Evolutionary conservation across 1,140 invertebrate species (phyloP), one percentile per base, ranked within the genome.

Genomic region (Drosophila kepulauana): DNA sequence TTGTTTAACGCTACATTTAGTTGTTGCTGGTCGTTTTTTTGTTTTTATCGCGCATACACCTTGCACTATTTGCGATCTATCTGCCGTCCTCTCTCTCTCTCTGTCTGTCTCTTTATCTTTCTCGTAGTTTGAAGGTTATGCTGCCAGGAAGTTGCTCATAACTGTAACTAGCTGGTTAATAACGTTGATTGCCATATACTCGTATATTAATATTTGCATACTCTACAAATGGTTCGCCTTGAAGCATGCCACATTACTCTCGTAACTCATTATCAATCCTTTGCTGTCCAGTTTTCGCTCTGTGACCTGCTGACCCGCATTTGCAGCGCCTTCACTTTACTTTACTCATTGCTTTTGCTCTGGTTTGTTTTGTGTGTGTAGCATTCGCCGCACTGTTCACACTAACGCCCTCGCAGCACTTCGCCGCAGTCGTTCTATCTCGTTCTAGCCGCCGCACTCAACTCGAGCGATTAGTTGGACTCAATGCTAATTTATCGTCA

Each of bases 401-500:
- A 16, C 41, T 11, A 10, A 8, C n/a, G 8, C 13, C 25, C 15
- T 2, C 35, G 35, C 35, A 38, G 35, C 35, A 38, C 3, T 58
- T 5, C 28, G 11, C 10, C 62, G 28, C 43, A 1, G 43, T 30
- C 28, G 8, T 52, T 51, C 73, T 7, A 48, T 45, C 15, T 58
- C 68, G 10, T 61, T 51, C 15, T 25, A 11, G 20, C 20, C 38
- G 38, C 45, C 45, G 43, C 58, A 30, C n/a, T 38, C 45, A 28
- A 46, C 20, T 59, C 57, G 11, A 45, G 7, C 65, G 56, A 52
- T 61, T 52, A 67, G 49, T 61, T 49, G 33, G 66, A 76, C 78
- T 71, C 85, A 82, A 84, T 87, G 82, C 80, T 80, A 87, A 87
- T 87, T 87, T 87, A 88, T 88, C 84, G 82, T 82, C 72, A 71